Conservation (phyloP, 2,797 vertebrate species). For the Spheniscus humboldti region DNA sequence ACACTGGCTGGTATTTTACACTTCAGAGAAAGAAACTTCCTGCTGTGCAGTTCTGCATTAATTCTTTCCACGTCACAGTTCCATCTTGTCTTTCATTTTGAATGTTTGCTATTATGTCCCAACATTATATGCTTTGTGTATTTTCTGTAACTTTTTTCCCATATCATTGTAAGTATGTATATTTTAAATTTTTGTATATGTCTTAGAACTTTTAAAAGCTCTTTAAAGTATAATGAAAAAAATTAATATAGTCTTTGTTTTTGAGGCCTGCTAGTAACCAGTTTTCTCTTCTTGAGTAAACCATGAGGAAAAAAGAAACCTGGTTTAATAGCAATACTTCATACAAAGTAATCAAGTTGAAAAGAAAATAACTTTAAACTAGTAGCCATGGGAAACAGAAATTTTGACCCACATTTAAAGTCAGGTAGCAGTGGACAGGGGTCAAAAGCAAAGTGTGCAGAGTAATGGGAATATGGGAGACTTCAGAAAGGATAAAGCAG, state of each 20-base stretch:
- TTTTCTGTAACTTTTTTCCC: not conserved
- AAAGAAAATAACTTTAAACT: not conserved
- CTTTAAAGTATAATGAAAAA: not conserved
- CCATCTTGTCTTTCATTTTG: not conserved
- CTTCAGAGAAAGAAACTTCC: not conserved
- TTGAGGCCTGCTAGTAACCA: not conserved
- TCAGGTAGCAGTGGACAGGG: not conserved
- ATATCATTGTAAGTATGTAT: not conserved
- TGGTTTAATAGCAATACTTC: not conserved
- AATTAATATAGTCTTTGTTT: not conserved
- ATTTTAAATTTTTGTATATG: not conserved
- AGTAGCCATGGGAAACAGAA: not conserved
- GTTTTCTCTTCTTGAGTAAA: not conserved
- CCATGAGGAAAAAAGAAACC: not conserved
- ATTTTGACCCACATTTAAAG: not conserved
- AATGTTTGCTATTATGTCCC: not conserved
- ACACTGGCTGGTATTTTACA: not conserved
- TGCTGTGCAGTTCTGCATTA: not conserved
- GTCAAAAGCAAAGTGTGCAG: not conserved
- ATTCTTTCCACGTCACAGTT: not conserved
- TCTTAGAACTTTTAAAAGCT: not conserved
- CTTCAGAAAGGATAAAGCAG: not conserved
- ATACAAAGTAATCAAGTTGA: not conserved
- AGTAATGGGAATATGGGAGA: not conserved
- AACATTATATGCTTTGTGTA: not conserved